Evolutionary conservation across 2,888 invertebrate genomes (phyloP), one percentile per base, ranked within the genome.

Genomic region (Elmis aenea): DNA sequence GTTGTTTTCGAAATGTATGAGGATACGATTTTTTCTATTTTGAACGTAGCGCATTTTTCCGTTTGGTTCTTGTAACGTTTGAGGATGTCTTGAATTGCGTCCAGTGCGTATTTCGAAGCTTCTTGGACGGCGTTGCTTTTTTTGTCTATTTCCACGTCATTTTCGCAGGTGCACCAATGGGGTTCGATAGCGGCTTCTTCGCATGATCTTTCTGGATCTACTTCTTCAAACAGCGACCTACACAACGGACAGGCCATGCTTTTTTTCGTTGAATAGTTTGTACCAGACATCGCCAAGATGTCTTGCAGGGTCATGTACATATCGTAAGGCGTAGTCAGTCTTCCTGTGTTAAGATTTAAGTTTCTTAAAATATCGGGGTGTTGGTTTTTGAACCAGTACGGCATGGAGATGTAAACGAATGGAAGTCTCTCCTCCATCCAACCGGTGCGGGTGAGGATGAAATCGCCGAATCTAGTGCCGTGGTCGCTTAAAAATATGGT

Each of bases 381-480:
- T 13, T 66, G 67, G 2, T 67, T 66, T 43, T 72, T 74, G 45
- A 85, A 77, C 67, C 73, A 73, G n/a, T 69, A 61, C 0, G 89
- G 88, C 15, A 83, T 37, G 69, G 78, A 81, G 12, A 87, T 67
- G 51, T 81, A 84, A 29, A 86, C 69, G 52, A 81, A 79, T 0
- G 89, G 89, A 50, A 88, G 57, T 10, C 87, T 75, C 51, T 88
- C 86, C 57, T 90, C 90, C 51, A 85, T 77, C 71, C 83, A 87
- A 0, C 88, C 85, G 26, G 82, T 75, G 43, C 79, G 69, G 2
- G 81, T 77, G 44, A 75, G 68, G 2, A 87, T 73, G 23, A 81
- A 74, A n/a, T 75, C 72, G 0, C 89, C 88, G 60, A 81, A 86
- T 5, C 88, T 73, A 55, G 86, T 73, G 0, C 90, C 89, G 55